A percentile compares a stretch with the other conserved stretches of the same genome.
Evolutionary conservation across 30 jellyfish, hydroid and myxozoan species (phyloP).

Genomic region (Rhopilema esculentum): DNA sequence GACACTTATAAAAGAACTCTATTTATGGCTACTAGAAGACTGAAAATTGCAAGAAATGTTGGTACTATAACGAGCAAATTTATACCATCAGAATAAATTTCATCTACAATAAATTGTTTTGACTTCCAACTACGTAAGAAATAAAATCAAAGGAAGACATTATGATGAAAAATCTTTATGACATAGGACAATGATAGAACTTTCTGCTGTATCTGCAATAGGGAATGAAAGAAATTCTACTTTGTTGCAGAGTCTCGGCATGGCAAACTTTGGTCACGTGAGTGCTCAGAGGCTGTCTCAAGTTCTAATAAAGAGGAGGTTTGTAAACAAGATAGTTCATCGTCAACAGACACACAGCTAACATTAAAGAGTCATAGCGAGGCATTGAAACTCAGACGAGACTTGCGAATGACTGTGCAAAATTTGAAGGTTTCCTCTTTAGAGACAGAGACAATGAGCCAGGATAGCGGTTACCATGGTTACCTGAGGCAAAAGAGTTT

Average conservation of each 20-base stretch:
- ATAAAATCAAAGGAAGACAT: no score
- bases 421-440: slow-evolving; percentile 45
- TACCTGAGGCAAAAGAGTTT: slow-evolving; percentile 65
- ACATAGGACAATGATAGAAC: no score
- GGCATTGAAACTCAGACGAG: slow-evolving; percentile 6
- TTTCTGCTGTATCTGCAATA: no score
- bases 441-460: slow-evolving; percentile 86
- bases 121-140: no score
- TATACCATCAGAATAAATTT: no score
- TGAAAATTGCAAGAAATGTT: no score
- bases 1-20: no score
- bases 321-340: slow-evolving; percentile 47
- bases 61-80: no score
- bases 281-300: slow-evolving; percentile 13
- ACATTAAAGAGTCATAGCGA: slow-evolving; percentile 6
- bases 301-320: slow-evolving; percentile 25
- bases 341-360: slow-evolving; percentile 52
- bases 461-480: slow-evolving; percentile 97
- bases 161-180: no score
- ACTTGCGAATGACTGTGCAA: slow-evolving; percentile 1
- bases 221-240: no score
- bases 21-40: no score
- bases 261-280: slow-evolving; percentile 65
- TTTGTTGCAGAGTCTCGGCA: slow-evolving; percentile 49
- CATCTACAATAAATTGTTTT: no score